Conservation (phyloP, 2,888 invertebrate genomes). For the Phalera bucephala region DNA sequence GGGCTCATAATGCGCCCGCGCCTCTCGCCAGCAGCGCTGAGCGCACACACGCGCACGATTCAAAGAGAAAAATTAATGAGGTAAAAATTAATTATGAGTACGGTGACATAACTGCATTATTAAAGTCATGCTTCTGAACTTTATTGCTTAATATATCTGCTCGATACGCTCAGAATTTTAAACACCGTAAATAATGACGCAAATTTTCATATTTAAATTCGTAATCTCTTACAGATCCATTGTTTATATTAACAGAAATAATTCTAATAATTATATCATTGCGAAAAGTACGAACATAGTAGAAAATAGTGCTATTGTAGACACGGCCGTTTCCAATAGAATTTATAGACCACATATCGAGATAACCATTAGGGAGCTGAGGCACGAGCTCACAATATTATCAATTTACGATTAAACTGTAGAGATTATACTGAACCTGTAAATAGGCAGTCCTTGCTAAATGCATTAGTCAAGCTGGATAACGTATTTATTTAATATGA, state of each 20-base stretch:
- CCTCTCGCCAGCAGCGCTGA: slow-evolving; percentile 4
- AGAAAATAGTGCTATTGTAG: background rate
- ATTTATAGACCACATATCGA: slow-evolving; percentile 29
- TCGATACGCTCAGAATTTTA: background rate
- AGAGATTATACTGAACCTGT: slow-evolving; percentile 30
- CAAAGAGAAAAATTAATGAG: slow-evolving; percentile 18
- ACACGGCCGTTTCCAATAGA: slow-evolving; percentile 18
- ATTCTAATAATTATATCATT: no score
- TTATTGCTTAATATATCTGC: slow-evolving; percentile 1
- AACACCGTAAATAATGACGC: no score
- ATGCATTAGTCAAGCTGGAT: no score
- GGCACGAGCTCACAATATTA: slow-evolving; percentile 35
- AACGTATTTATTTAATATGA: no score
- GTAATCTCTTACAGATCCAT: no score
- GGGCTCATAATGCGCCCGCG: slow-evolving; percentile 31
- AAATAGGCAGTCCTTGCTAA: slow-evolving; percentile 6
- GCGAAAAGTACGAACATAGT: no score
- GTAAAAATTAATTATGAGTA: slow-evolving; percentile 11
- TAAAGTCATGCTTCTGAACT: slow-evolving; percentile 2
- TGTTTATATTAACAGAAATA: no score
- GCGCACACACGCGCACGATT: slow-evolving; percentile 1
- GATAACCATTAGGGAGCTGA: slow-evolving; percentile 24
- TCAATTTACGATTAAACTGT: slow-evolving; percentile 42
- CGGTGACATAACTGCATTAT: slow-evolving; percentile 12
- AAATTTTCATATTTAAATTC: no score